A percentile compares a stretch with the other conserved stretches of the same genome.
Evolutionary conservation across 2,113 vertebrate species (phyloP).

Genomic region (Urocolius indicus): DNA sequence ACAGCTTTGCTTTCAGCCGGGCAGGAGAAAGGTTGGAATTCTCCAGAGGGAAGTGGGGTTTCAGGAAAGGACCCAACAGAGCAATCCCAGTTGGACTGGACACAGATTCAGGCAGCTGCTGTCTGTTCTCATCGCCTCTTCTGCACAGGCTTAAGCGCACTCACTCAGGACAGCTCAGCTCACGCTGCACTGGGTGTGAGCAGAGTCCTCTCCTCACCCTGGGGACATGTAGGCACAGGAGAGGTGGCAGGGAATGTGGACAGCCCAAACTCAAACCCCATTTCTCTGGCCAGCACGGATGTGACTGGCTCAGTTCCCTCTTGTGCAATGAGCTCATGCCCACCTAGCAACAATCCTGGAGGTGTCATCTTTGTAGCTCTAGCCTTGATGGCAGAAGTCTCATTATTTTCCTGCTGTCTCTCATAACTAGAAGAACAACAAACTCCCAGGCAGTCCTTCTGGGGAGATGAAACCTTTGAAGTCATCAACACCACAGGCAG

Average conservation of each 20-base stretch:
- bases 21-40: neutral
- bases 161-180: neutral
- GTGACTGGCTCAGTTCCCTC: neutral
- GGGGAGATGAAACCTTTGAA: neutral
- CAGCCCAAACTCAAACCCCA: neutral
- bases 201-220: neutral
- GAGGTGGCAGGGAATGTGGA: neutral
- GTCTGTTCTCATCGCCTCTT: neutral
- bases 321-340: accelerated
- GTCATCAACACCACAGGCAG: neutral
- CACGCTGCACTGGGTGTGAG: accelerated
- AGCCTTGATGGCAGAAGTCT: neutral
- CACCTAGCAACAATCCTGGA: neutral
- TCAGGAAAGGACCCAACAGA: neutral
- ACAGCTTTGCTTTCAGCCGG: neutral
- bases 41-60: neutral
- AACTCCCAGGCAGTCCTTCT: neutral
- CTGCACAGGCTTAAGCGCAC: accelerated
- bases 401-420: neutral
- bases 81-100: neutral
- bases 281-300: neutral
- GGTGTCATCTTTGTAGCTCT: neutral
- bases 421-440: neutral
- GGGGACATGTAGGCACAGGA: neutral
- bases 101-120: neutral